Evolutionary conservation across 2,888 invertebrate species (phyloP).

Genomic region (Bellardia pandia): DNA sequence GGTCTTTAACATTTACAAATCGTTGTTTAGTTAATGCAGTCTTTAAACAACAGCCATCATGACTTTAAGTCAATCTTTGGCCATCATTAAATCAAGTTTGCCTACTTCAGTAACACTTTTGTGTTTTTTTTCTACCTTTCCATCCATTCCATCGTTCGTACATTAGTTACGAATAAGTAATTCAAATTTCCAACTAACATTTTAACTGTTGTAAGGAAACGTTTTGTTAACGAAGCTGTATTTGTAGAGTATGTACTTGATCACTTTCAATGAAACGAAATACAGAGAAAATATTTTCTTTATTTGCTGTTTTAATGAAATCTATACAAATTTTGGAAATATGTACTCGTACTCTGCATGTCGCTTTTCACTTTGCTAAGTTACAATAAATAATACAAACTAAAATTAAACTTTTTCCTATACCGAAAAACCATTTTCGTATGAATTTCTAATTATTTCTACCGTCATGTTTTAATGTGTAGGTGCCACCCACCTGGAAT

Average conservation of each 20-base stretch:
- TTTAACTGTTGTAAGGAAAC: neutral
- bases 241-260: neutral
- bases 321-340: neutral
- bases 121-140: neutral
- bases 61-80: conserved; percentile 55
- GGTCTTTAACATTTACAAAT: conserved; percentile 65
- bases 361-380: neutral
- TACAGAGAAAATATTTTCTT: neutral
- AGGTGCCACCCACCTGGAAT: conserved; percentile 59
- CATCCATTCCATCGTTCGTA: neutral
- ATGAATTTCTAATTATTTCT: conserved; percentile 50
- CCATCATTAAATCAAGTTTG: conserved; percentile 68
- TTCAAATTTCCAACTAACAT: neutral
- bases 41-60: conserved; percentile 54
- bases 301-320: neutral
- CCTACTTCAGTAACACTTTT: conserved; percentile 68
- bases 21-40: conserved; percentile 46
- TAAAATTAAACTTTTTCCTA: neutral
- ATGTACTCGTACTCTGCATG: neutral
- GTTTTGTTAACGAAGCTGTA: neutral
- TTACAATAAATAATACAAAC: neutral
- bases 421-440: conserved; percentile 23
- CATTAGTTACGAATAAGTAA: neutral
- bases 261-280: conserved; percentile 1
- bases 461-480: conserved; percentile 33